Evolutionary conservation across 2,113 vertebrate genomes (phyloP), one percentile per base, ranked within the genome.

Genomic region (Panthera tigris): DNA sequence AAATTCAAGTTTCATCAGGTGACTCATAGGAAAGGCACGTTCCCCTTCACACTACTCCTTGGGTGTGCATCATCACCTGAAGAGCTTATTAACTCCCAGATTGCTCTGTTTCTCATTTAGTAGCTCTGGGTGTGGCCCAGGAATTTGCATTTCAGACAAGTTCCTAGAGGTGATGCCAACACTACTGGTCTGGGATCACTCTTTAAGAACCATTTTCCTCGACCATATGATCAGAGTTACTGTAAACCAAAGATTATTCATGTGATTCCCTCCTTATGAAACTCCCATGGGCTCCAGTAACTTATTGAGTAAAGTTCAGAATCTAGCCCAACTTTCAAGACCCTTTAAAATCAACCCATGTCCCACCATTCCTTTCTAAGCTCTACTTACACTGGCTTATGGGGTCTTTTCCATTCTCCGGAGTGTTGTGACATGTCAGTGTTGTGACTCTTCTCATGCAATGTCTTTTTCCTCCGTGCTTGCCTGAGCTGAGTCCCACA

Each of bases 1-100:
- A 85, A 90, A 94, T 80, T 66, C 61, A 57, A 73, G 14, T 97
- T 97, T 55, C 89, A 21, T 97, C 86, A 92, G 95, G 48, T 83
- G 0, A 89, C 86, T 98, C 95, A 87, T 11, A 87, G 86, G 94
- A 33, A 97, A 96, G 36, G 13, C 14, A 61, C 21, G 6, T 78
- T 4, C 7, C 48, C 21, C 18, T 88, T 36, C 0, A 19, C 33
- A 13, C 45, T 31, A 12, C 68, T 86, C 93, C 89, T 27, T 18
- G 27, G 81, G 29, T 50, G n/a, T 18, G 5, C 15, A 27, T 80
- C 50, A 50, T 18, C 45, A 89, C 78, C 81, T 45, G 63, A 45
- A 82, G 39, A 23, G 25, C 19, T 79, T 61, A 52, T 18, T 63
- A 23, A 94, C 91, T 45, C 25, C 73, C 39, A 16, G 63, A 55